Evolutionary conservation across 2,797 vertebrate species (phyloP), one percentile per base, ranked within the genome.

Genomic region (Sardinella longiceps): DNA sequence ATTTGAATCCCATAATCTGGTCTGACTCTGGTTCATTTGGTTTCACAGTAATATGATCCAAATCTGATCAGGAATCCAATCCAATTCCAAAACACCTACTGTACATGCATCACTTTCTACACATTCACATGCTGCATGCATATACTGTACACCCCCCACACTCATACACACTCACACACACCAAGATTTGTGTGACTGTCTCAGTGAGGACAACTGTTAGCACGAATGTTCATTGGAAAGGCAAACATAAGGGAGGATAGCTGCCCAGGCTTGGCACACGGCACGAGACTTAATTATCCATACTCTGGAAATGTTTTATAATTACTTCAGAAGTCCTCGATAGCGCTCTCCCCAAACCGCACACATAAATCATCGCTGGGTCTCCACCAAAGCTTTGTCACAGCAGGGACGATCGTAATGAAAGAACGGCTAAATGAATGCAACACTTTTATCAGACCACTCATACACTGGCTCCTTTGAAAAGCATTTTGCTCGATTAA

Each of bases 171-270:
- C 33, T 58, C 23, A 80, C 83, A 84, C 77, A 60, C 77, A 66
- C 56, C 50, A 80, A 18, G 15, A 51, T 28, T 11, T 14, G 37
- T 80, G 83, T 85, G 81, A 86, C 63, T 83, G 82, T 83, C 70
- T 86, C 15, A 45, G 1, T 66, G 43, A 23, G 51, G 81, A 80
- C 66, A 63, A 82, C 82, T 82, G 82, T 82, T 39, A 58, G 0
- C 3, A 20, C 25, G 80, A 82, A 63, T 63, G 81, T 66, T 53
- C 66, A 81, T 51, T 51, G 66, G 7, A 18, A 39, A 81, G 82
- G 81, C 43, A 70, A 2, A 50, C 82, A 30, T 45, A 2, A 53
- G 58, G 50, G 56, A 23, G 66, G 33, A 48, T 10, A 23, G 14
- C 30, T 87, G 37, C 33, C 70, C 70, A 43, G 70, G 5, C 6